Percentiles rank a stretch among this genome's conserved stretches.
phyloP scores from a whole-genome alignment of 2,888 invertebrate genomes.

The Ophion slaviceki region DNA sequence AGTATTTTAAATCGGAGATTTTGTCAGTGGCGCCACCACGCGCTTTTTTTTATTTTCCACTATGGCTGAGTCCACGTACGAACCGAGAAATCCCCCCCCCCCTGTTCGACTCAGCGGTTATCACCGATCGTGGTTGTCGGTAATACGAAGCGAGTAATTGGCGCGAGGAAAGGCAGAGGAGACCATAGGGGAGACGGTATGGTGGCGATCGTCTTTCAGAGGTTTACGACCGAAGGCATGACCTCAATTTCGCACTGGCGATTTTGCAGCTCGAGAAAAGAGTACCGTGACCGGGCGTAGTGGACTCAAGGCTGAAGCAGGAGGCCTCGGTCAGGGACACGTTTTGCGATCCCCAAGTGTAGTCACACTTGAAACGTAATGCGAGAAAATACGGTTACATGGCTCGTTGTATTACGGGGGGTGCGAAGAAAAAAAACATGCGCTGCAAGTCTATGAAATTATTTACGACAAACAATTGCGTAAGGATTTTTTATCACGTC shows the following conservation, averaged over 20 bases:
- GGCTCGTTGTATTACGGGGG: not conserved
- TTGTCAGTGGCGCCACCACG: conserved; percentile 11
- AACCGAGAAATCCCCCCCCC: not conserved
- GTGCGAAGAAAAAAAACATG: no score
- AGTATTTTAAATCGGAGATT: not conserved
- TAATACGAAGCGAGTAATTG: conserved; percentile 76
- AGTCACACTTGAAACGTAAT: conserved; percentile 2
- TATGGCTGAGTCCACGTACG: no score
- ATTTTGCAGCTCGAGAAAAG: conserved; percentile 68
- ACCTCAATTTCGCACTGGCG: conserved; percentile 75
- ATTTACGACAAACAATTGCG: no score
- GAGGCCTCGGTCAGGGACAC: conserved; percentile 37
- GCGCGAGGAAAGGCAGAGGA: conserved; percentile 8
- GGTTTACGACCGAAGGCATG: conserved; percentile 74
- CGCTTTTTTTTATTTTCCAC: not conserved
- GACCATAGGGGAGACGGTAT: conserved; percentile 39
- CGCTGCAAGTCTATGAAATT: no score
- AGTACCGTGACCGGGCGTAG: conserved; percentile 59
- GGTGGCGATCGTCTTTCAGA: conserved; percentile 71
- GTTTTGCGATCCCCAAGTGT: conserved; percentile 20
- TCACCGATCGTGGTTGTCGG: conserved; percentile 64
- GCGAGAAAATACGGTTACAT: not conserved
- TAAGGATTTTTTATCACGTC: no score
- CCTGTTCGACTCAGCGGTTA: no score
- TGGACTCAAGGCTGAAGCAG: conserved; percentile 14